A percentile compares a stretch with the other conserved stretches of the same genome.
Conservation (phyloP, 2,113 vertebrate species). For the Lonchura striata region DNA sequence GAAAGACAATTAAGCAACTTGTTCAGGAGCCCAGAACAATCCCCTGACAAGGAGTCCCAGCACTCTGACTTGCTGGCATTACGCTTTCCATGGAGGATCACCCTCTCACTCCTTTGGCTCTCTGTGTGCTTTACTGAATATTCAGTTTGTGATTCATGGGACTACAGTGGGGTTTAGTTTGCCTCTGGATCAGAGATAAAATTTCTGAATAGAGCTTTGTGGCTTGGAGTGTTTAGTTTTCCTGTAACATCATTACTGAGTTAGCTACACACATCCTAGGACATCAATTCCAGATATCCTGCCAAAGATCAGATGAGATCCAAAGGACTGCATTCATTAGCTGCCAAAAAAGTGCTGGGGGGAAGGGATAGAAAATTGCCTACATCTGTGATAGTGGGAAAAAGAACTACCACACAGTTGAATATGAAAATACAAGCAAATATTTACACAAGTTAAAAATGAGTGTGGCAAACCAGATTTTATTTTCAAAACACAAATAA, state of each 20-base stretch:
- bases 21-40: background rate
- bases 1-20: slow-evolving; percentile 6
- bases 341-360: slow-evolving; percentile 42
- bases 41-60: background rate
- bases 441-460: slow-evolving; percentile 49
- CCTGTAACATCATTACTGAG: slow-evolving; percentile 48
- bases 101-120: background rate
- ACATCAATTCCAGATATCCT: slow-evolving; percentile 50
- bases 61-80: background rate
- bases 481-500: slow-evolving; percentile 13
- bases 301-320: slow-evolving; percentile 58
- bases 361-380: slow-evolving; percentile 44
- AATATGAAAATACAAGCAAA: slow-evolving; percentile 60
- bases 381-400: slow-evolving; percentile 47
- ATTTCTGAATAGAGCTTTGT: slow-evolving; percentile 42
- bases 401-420: background rate
- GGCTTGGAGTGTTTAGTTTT: slow-evolving; percentile 47
- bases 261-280: slow-evolving; percentile 55
- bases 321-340: slow-evolving; percentile 53
- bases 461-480: background rate
- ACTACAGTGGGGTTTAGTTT: slow-evolving; percentile 23
- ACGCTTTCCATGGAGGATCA: background rate
- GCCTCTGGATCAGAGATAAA: slow-evolving; percentile 45
- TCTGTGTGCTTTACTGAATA: background rate
- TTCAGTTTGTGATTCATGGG: background rate